Conservation (phyloP, 2,113 vertebrate genomes). For the Oryzias celebensis region DNA sequence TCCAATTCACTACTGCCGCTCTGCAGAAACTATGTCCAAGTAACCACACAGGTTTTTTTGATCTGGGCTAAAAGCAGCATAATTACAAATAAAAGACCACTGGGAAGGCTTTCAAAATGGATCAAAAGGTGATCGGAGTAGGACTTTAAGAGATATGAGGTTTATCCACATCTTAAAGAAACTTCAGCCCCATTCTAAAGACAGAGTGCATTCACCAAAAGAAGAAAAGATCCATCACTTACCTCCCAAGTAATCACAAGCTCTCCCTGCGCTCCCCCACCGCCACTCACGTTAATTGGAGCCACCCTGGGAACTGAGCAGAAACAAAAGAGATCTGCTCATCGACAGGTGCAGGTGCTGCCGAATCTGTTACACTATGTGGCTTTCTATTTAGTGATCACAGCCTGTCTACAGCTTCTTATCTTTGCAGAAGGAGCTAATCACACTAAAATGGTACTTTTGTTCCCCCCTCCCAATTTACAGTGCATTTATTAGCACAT, state of each 20-base stretch:
- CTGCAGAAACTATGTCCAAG: no score
- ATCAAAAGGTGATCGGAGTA: no score
- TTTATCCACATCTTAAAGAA: no score
- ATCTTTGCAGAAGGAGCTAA: conserved; percentile 31
- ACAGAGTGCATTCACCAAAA: conserved; percentile 1
- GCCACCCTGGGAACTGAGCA: conserved; percentile 80
- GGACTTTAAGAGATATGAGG: no score
- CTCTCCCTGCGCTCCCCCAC: conserved; percentile 85
- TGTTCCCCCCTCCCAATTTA: conserved; percentile 23
- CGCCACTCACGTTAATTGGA: conserved; percentile 80
- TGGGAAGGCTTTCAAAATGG: no score
- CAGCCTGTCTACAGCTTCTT: conserved; percentile 14
- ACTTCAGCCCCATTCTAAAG: no score
- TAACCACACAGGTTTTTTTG: no score
- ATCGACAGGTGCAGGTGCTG: conserved; percentile 23
- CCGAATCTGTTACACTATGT: conserved; percentile 2
- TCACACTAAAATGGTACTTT: conserved; percentile 30
- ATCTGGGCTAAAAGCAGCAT: no score
- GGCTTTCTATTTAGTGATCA: conserved; percentile 12
- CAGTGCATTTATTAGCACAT: conserved; percentile 11
- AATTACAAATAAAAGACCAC: no score
- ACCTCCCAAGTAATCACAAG: conserved; percentile 91
- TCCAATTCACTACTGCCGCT: no score
- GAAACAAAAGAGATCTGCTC: conserved; percentile 44
- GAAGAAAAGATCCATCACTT: conserved; percentile 59